These are phyloP conservation scores for Cheilosia soror DNA, from an alignment of 2,888 invertebrate genomes.

Conservation along the genomic window DNA sequence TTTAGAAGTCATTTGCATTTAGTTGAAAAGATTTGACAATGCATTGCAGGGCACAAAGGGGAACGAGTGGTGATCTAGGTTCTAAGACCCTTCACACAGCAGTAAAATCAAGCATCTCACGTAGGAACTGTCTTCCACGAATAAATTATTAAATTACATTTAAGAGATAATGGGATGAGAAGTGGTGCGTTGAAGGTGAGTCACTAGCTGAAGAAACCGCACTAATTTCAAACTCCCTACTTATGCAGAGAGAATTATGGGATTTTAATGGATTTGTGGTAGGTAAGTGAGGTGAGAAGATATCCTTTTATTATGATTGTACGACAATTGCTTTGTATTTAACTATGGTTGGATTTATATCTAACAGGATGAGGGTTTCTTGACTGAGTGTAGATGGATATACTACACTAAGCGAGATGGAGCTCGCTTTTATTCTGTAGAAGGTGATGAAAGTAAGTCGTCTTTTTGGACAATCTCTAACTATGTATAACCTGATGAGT, in stretches of 20 bases:
- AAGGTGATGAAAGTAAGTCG: too few species aligned
- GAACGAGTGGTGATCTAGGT: background rate
- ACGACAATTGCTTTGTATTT: slow-evolving; percentile 27
- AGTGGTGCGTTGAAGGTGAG: slow-evolving; percentile 7
- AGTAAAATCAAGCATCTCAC: slow-evolving; percentile 16
- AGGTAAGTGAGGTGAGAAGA: slow-evolving; percentile 41
- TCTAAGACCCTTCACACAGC: background rate
- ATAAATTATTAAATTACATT: slow-evolving; percentile 66
- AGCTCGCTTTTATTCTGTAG: too few species aligned
- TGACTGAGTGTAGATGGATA: background rate
- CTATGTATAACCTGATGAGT: too few species aligned
- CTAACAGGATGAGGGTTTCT: slow-evolving; percentile 24
- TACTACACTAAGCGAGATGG: too few species aligned
- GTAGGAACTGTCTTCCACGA: slow-evolving; percentile 25
- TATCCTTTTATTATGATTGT: slow-evolving; percentile 48
- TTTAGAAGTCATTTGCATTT: slow-evolving; percentile 60
- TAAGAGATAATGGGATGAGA: slow-evolving; percentile 46
- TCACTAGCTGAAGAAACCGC: slow-evolving; percentile 10
- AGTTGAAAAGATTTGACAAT: slow-evolving; percentile 42
- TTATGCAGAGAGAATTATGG: slow-evolving; percentile 42
- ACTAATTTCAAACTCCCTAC: slow-evolving; percentile 6
- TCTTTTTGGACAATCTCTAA: too few species aligned
- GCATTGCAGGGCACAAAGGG: slow-evolving; percentile 4
- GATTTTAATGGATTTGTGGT: slow-evolving; percentile 50
- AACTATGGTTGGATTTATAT: slow-evolving; percentile 11